Percentiles rank a stretch among this genome's conserved stretches.
These are phyloP conservation scores for Platypus cylindrus DNA, from an alignment of 2,888 invertebrate genomes.

Conservation along the genomic window DNA sequence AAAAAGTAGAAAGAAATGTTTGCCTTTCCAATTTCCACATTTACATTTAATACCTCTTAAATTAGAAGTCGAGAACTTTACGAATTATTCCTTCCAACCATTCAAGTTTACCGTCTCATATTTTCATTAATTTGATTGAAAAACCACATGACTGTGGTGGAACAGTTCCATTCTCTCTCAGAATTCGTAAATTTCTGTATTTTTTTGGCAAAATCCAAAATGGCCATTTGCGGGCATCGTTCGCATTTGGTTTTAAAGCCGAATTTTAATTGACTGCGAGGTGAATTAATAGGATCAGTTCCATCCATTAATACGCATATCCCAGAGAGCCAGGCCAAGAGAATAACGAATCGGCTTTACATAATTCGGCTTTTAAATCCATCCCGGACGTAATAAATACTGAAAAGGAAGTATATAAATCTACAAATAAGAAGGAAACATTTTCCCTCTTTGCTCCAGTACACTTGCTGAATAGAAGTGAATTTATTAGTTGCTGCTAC, in stretches of 20 bases:
- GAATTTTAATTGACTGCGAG: conserved; percentile 9
- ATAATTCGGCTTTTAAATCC: conserved; percentile 15
- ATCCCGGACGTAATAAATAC: conserved; percentile 18
- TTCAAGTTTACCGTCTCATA: too few relatives aligned
- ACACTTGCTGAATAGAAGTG: conserved; percentile 10
- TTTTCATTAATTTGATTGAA: too few relatives aligned
- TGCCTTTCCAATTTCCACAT: too few relatives aligned
- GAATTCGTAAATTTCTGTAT: too few relatives aligned
- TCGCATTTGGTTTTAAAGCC: conserved; percentile 11
- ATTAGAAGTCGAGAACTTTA: too few relatives aligned
- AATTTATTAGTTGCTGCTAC: conserved; percentile 15
- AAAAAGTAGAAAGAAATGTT: too few relatives aligned
- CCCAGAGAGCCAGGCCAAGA: too few relatives aligned
- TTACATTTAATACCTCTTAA: too few relatives aligned
- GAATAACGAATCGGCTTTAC: conserved; percentile 13
- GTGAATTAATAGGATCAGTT: conserved; percentile 6
- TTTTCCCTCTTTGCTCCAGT: conserved; percentile 16
- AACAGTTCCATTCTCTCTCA: too few relatives aligned
- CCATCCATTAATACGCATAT: conserved; percentile 14
- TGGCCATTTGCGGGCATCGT: too few relatives aligned
- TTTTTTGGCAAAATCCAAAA: conserved; percentile 10
- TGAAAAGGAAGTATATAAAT: conserved; percentile 20
- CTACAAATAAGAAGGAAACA: conserved; percentile 20
- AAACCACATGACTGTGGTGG: too few relatives aligned
- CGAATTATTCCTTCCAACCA: too few relatives aligned